Evolutionary conservation across 64 coral and sea anemone genomes (phyloP).

Genomic region (Montipora efflorescens): DNA sequence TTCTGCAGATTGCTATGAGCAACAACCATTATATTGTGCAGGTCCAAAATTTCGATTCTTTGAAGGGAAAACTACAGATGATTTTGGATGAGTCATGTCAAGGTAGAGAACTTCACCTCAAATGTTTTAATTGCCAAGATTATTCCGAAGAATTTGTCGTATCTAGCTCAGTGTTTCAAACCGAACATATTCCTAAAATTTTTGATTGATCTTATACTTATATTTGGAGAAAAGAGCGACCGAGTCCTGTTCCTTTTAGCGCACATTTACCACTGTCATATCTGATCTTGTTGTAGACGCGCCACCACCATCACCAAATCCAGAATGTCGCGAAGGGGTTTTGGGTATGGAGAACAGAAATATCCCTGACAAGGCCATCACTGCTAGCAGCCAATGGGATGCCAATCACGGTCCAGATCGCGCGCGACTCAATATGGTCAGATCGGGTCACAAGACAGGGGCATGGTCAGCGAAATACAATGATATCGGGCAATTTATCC

Average conservation of each 20-base stretch:
- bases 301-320: constrained; percentile 69
- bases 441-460: constrained; percentile 42
- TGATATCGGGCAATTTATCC: constrained; percentile 64
- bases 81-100: constrained; percentile 89
- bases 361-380: constrained; percentile 55
- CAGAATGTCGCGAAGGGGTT: constrained; percentile 43
- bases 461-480: constrained; percentile 79
- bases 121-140: too few species aligned
- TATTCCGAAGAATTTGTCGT: background rate
- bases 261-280: background rate
- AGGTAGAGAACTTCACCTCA: constrained; percentile 30
- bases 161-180: too few species aligned
- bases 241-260: too few species aligned
- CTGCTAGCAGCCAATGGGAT: constrained; percentile 73
- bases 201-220: too few species aligned
- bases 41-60: constrained; percentile 57
- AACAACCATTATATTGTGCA: constrained; percentile 59
- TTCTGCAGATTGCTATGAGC: constrained; percentile 77
- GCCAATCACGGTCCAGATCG: constrained; percentile 59
- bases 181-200: too few species aligned
- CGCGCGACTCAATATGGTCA: constrained; percentile 55
- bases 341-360: constrained; percentile 64
- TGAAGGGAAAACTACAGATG: constrained; percentile 73
- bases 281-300: constrained; percentile 7
- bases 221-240: too few species aligned